Percentiles rank a stretch among this genome's conserved stretches.
Conservation (phyloP, 2,797 vertebrate species). For the Sebastes taczanowskii region DNA sequence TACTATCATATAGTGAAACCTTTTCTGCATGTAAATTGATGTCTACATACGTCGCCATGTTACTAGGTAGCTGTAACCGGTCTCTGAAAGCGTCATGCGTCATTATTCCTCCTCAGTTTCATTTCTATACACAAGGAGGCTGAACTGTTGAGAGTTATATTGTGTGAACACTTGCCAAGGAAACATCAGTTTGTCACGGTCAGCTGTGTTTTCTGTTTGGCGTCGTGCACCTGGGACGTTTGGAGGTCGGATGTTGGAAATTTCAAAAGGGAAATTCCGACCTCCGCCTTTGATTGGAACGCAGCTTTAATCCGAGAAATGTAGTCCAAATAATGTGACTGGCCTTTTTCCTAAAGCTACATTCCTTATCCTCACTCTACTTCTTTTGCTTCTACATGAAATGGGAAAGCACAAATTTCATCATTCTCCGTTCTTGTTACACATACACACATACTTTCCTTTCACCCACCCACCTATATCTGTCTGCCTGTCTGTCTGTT, state of each 20-base stretch:
- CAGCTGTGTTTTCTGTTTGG: neutral
- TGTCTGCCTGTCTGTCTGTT: neutral
- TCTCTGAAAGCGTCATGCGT: neutral
- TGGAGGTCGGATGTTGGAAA: neutral
- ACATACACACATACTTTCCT: neutral
- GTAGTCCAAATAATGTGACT: neutral
- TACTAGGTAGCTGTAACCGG: neutral
- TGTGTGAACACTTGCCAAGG: neutral
- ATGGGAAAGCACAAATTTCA: conserved; percentile 3
- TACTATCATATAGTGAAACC: neutral
- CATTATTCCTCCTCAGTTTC: neutral
- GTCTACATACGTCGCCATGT: neutral
- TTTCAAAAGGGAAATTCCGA: neutral
- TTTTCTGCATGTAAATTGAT: neutral
- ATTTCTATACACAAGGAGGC: neutral
- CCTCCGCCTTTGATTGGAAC: neutral
- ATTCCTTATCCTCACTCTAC: neutral
- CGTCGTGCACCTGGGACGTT: neutral
- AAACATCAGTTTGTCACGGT: neutral
- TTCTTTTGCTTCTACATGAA: neutral
- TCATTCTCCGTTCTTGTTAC: conserved; percentile 14
- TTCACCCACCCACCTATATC: neutral
- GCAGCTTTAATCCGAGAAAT: neutral
- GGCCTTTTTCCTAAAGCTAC: neutral
- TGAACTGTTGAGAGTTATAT: neutral